Base-by-base conservation (phyloP, 2,113 vertebrate species). In the Emydocephalus ijimae region DNA sequence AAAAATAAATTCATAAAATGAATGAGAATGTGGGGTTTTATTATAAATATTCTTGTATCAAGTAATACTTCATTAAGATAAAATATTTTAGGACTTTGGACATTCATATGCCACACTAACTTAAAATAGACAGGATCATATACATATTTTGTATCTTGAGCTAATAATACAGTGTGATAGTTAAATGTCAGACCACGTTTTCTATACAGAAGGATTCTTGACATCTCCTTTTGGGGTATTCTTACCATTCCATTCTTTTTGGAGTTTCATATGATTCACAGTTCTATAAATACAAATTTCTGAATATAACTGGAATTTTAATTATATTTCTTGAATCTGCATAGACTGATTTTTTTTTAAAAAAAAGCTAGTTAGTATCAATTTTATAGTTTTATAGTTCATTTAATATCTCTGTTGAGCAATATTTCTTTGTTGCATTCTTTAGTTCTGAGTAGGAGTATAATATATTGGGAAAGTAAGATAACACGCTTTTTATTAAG, bases 321-420 rank as follows among this genome's bases (percentile, higher is more conserved):
- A 81, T 81, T 81, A 81, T 21, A 21, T 90, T 69, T 43, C 5
- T 52, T 48, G 12, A 24, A 69, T 48, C 12, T 88, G 55, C 5
- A 8, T 34, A 20, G 59, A 81, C 18, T 85, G 39, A 6, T 39
- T 24, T 55, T 81, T 29, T 86, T 74, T 50, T 0, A 10, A n/a
- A 85, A 85, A 21, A 56, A 56, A 29, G 54, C 61, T 89, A n/a
- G 4, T 52, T 15, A 86, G 45, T 20, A 26, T 64, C 43, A 89
- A 45, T 91, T 93, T 89, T 89, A 55, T 8, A 88, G 26, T 89
- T 93, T 85, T 85, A 55, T 12, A 88, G 26, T 85, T 45, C 52
- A 12, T 39, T 91, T 93, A 69, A 34, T 34, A 20, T 26, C 56
- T 89, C 56, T 4, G 24, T 69, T 64, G 91, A 45, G 43, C 55